phyloP scores from a whole-genome alignment of 2,113 vertebrate species.

The Meriones unguiculatus region DNA sequence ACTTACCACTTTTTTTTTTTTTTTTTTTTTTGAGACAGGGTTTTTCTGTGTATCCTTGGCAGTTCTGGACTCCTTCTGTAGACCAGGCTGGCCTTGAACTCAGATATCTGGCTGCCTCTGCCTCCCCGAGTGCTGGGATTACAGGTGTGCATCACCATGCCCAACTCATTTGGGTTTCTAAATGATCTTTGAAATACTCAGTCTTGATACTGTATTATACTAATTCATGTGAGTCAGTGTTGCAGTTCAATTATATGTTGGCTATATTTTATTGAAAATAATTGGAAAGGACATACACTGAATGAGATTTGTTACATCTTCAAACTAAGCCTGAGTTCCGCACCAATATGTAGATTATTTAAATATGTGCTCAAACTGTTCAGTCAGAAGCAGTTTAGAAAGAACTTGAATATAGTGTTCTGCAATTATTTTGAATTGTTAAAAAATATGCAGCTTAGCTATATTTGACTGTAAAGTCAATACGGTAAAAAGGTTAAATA shows the following conservation, averaged over 20 bases:
- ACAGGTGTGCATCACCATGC: too few species aligned
- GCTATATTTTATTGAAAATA: not conserved
- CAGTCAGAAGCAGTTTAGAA: conserved; percentile 44
- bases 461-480: conserved; percentile 4
- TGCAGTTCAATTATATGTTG: not conserved
- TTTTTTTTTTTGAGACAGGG: not conserved
- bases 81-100: too few species aligned
- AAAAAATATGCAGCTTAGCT: conserved; percentile 34
- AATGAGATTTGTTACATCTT: conserved; percentile 20
- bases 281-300: conserved; percentile 10
- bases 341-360: not conserved
- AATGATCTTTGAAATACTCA: not conserved
- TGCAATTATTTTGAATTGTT: conserved; percentile 40
- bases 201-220: not conserved
- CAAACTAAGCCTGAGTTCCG: conserved; percentile 32
- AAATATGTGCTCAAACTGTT: not conserved
- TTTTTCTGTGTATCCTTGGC: not conserved
- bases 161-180: not conserved
- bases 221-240: not conserved
- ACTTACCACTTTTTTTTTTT: not conserved
- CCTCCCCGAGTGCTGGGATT: too few species aligned
- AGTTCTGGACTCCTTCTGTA: too few species aligned
- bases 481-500: not conserved
- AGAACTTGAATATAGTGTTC: not conserved
- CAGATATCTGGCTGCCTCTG: too few species aligned